Percentiles rank a stretch among this genome's conserved stretches.
Evolutionary conservation across 64 coral and sea anemone genomes (phyloP).

Genomic region (Hydrozoanthus tunicans): DNA sequence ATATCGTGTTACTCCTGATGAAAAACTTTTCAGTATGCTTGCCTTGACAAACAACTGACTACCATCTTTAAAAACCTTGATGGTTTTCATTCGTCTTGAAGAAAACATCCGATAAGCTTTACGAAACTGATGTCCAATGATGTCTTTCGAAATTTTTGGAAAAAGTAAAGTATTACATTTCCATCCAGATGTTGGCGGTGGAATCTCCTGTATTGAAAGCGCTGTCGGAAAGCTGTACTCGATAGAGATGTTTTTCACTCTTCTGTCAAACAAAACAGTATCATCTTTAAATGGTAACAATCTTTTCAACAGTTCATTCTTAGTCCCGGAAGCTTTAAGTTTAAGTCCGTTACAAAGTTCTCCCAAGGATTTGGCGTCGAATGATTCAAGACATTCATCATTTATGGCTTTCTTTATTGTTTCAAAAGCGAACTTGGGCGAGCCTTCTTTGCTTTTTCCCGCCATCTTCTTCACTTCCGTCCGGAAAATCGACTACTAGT

Average conservation of each 20-base stretch:
- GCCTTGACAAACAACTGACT: constrained; percentile 2
- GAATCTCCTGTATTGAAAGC: constrained; percentile 10
- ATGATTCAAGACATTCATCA: neutral
- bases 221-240: constrained; percentile 36
- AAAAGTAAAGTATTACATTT: constrained; percentile 3
- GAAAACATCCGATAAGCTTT: constrained; percentile 35
- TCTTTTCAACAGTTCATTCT: constrained; percentile 29
- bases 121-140: constrained; percentile 2
- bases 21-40: constrained; percentile 11
- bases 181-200: neutral
- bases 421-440: neutral
- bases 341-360: constrained; percentile 25
- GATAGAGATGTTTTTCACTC: neutral
- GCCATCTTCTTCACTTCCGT: neutral
- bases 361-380: constrained; percentile 18
- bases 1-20: neutral
- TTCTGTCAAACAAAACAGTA: constrained; percentile 13
- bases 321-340: constrained; percentile 34
- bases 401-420: neutral
- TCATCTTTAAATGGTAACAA: constrained; percentile 36
- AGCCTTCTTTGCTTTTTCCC: neutral
- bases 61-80: constrained; percentile 21
- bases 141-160: constrained; percentile 5
- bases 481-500: neutral
- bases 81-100: constrained; percentile 18